Evolutionary conservation across 1,140 invertebrate genomes (phyloP).

Genomic region (Drosophila lacertosa): DNA sequence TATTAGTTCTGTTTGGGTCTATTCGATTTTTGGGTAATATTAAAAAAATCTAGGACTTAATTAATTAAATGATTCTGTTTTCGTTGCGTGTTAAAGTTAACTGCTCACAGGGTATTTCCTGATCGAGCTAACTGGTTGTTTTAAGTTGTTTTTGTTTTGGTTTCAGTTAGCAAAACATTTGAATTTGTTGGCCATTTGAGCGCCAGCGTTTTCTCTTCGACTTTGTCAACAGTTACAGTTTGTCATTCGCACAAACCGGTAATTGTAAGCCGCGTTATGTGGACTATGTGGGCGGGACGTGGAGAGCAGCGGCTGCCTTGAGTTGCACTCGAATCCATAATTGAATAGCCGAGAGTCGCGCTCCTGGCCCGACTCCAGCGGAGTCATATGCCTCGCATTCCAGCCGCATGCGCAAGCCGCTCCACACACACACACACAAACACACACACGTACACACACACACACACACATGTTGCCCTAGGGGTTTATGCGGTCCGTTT

Average conservation of each 20-base stretch:
- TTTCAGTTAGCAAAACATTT: slow-evolving; percentile 60
- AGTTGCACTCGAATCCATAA: slow-evolving; percentile 28
- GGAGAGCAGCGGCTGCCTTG: slow-evolving; percentile 21
- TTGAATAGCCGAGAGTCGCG: slow-evolving; percentile 19
- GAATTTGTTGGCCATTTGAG: slow-evolving; percentile 48
- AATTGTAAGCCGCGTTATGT: slow-evolving; percentile 22
- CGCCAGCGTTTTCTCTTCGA: slow-evolving; percentile 18
- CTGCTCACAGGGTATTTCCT: background rate
- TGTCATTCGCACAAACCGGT: slow-evolving; percentile 38
- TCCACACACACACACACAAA: no score
- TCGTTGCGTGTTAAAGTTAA: no score
- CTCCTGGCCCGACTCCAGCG: background rate
- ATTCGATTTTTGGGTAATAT: no score
- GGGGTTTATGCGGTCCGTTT: slow-evolving; percentile 31
- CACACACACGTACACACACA: no score
- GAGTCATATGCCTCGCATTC: slow-evolving; percentile 29
- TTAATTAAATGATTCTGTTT: no score
- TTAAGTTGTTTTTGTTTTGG: slow-evolving; percentile 36
- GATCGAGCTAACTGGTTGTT: slow-evolving; percentile 11
- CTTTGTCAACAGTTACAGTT: slow-evolving; percentile 40
- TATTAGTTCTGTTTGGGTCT: no score
- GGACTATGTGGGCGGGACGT: slow-evolving; percentile 18
- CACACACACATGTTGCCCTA: no score
- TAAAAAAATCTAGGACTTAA: no score
- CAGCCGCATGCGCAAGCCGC: slow-evolving; percentile 36